Percentiles rank a stretch among this genome's conserved stretches.
Evolutionary conservation across 2,797 vertebrate species (phyloP).

Genomic region (Eidolon dupreanum): DNA sequence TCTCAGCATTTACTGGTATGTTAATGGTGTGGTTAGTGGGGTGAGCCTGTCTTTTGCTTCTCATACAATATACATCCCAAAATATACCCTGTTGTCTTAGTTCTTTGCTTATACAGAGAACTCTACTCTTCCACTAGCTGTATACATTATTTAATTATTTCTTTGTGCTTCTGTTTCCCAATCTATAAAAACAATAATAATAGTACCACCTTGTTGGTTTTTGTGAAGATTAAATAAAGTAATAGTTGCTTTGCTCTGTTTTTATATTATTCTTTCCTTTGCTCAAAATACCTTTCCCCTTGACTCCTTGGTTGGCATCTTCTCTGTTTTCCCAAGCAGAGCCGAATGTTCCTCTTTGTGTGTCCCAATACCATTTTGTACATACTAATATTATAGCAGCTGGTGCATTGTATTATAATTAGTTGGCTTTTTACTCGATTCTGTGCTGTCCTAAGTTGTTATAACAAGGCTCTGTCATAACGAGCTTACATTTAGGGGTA

Average conservation of each 20-base stretch:
- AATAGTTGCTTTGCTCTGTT: neutral
- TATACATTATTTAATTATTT: neutral
- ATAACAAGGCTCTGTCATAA: neutral
- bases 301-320: neutral
- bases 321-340: neutral
- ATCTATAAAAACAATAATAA: neutral
- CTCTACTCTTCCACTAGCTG: neutral
- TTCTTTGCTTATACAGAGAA: neutral
- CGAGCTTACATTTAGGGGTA: neutral
- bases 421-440: neutral
- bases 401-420: neutral
- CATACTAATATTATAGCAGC: no score
- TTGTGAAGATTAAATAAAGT: neutral
- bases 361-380: neutral
- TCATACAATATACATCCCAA: fast-evolving
- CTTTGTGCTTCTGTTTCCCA: neutral
- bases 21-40: neutral
- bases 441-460: neutral
- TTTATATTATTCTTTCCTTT: neutral
- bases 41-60: neutral
- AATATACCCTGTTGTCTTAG: neutral
- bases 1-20: neutral
- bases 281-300: neutral
- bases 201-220: neutral
- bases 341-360: neutral